These are phyloP conservation scores for Frankliniella fusca DNA, from an alignment of 2,888 invertebrate genomes.

Conservation along the genomic window DNA sequence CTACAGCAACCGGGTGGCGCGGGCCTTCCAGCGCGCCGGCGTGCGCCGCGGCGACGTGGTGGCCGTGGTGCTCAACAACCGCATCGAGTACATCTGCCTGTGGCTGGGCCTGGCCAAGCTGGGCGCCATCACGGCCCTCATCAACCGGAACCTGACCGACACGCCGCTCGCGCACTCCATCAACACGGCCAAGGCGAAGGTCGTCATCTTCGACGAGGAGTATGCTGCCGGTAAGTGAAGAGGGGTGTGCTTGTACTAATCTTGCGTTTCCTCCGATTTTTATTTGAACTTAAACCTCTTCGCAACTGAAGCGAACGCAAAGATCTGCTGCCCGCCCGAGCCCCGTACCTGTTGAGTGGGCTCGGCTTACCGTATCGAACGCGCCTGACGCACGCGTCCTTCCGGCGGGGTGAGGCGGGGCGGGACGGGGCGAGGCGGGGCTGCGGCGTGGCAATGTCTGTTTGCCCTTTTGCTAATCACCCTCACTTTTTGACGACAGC, in stretches of 20 bases:
- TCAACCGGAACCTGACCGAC: constrained; percentile 56
- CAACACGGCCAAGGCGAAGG: constrained; percentile 51
- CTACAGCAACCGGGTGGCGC: constrained; percentile 43
- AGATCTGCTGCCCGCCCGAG: no score
- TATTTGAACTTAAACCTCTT: no score
- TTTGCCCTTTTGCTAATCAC: not conserved
- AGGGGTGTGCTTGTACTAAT: not conserved
- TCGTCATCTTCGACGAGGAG: constrained; percentile 51
- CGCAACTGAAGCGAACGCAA: no score
- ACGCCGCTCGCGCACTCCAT: constrained; percentile 55
- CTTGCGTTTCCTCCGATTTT: no score
- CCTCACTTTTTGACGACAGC: not conserved
- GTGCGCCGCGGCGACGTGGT: constrained; percentile 53
- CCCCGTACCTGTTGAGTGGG: no score
- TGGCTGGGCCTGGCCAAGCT: constrained; percentile 60
- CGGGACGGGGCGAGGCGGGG: no score
- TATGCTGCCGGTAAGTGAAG: constrained; percentile 43
- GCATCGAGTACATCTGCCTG: constrained; percentile 55
- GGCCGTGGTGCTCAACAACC: constrained; percentile 57
- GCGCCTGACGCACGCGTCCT: no score
- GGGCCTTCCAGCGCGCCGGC: constrained; percentile 40
- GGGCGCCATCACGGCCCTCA: constrained; percentile 52
- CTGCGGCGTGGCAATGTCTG: no score
- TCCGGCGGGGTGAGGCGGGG: no score
- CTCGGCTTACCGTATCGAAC: no score